phyloP scores from a whole-genome alignment of 2,113 vertebrate species.

The Pteruthius melanotis region DNA sequence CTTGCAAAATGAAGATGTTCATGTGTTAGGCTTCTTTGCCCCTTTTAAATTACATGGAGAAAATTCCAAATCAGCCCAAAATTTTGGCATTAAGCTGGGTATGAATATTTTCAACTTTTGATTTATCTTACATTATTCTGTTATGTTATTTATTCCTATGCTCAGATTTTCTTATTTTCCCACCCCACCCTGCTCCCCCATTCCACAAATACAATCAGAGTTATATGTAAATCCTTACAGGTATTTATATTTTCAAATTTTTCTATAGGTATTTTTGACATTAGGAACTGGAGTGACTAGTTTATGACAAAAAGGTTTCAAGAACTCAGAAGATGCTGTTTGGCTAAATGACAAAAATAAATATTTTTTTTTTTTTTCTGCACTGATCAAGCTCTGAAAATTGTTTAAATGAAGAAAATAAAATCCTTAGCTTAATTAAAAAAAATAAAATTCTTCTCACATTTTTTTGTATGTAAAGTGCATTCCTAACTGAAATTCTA shows the following conservation, averaged over 20 bases:
- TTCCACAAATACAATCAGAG: not conserved
- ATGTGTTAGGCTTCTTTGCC: not conserved
- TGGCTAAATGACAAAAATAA: not conserved
- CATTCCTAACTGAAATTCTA: not conserved
- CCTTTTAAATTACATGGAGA: not conserved
- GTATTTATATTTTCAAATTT: not conserved
- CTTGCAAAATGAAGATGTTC: not conserved
- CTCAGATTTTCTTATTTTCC: not conserved
- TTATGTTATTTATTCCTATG: not conserved
- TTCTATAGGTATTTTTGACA: not conserved
- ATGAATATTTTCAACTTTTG: not conserved
- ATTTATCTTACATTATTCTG: not conserved
- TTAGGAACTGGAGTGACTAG: not conserved
- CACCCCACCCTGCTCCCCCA: fast-evolving
- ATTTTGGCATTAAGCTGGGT: not conserved
- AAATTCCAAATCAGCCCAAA: not conserved
- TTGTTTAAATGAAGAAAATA: not conserved
- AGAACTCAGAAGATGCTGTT: not conserved
- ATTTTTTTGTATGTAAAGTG: not conserved
- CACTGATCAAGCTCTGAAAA: not conserved
- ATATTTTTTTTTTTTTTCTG: not conserved
- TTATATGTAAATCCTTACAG: not conserved
- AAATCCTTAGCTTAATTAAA: not conserved
- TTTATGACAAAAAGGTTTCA: not conserved
- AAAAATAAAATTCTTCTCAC: not conserved